Conservation (phyloP, 2,113 vertebrate genomes). For the Dicrurus megarhynchus region DNA sequence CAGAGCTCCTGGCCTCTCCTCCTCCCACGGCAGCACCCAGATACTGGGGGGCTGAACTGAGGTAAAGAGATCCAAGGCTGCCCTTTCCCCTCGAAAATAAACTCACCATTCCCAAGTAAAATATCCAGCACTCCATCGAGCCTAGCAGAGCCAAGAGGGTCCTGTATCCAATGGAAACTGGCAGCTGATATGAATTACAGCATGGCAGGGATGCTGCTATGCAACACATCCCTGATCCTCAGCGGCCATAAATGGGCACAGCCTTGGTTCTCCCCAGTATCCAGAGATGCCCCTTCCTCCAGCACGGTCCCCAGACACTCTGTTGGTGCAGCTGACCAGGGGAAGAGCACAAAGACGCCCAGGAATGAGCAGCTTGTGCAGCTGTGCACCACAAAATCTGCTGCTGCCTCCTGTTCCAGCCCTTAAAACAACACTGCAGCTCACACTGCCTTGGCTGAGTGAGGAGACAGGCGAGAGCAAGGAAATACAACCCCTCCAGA, state of each 20-base stretch:
- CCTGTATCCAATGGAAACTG: conserved; percentile 23
- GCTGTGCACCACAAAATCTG: background rate
- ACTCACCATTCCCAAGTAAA: background rate
- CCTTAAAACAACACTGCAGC: background rate
- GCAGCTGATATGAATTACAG: background rate
- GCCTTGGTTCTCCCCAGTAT: background rate
- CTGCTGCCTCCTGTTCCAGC: background rate
- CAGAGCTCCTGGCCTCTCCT: background rate
- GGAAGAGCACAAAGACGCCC: background rate
- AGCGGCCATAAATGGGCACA: background rate
- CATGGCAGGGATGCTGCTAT: conserved; percentile 29
- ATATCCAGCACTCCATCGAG: rapidly evolving
- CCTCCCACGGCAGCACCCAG: background rate
- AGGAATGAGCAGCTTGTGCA: background rate
- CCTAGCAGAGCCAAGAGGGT: conserved; percentile 5
- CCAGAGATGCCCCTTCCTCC: background rate
- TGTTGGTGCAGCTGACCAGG: background rate
- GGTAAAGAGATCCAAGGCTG: background rate
- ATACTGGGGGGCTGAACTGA: background rate
- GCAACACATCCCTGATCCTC: background rate
- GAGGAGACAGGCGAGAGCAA: background rate
- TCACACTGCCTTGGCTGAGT: background rate
- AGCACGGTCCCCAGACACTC: rapidly evolving
- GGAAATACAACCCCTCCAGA: background rate
- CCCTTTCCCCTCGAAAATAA: background rate